These are phyloP conservation scores for Zele albiditarsus DNA, from an alignment of 2,888 invertebrate genomes.

Conservation along the genomic window DNA sequence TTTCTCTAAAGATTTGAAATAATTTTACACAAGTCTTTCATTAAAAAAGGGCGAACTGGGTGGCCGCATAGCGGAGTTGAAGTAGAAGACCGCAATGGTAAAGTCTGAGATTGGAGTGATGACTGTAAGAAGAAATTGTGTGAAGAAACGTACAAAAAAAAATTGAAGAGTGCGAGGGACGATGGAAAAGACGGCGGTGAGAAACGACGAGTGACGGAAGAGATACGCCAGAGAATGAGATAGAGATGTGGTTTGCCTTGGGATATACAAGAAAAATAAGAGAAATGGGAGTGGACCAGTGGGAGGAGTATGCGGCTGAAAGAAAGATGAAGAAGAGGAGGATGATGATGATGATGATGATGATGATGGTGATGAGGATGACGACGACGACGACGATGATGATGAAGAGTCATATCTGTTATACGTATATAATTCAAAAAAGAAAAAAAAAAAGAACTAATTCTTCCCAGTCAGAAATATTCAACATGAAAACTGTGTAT, in stretches of 20 bases:
- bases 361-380: background rate
- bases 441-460: too few relatives aligned
- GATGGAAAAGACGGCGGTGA: background rate
- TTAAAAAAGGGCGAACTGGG: background rate
- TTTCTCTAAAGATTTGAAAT: background rate
- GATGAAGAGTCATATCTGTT: background rate
- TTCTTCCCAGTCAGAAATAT: too few relatives aligned
- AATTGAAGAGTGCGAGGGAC: background rate
- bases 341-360: background rate
- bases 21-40: background rate
- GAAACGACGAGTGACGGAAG: slow-evolving; percentile 1
- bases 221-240: background rate
- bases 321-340: background rate
- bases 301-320: background rate
- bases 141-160: background rate
- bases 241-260: slow-evolving; percentile 41
- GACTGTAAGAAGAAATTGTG: slow-evolving; percentile 20
- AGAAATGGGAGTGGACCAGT: slow-evolving; percentile 4
- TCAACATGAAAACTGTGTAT: too few relatives aligned
- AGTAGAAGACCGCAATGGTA: background rate
- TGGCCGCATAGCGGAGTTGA: background rate
- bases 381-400: background rate
- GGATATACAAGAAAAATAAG: slow-evolving; percentile 31
- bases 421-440: too few relatives aligned
- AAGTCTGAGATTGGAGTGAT: slow-evolving; percentile 4